Evolutionary conservation across 2,888 invertebrate genomes (phyloP), one percentile per base, ranked within the genome.

Genomic region (Dasysyrphus albostriatus): DNA sequence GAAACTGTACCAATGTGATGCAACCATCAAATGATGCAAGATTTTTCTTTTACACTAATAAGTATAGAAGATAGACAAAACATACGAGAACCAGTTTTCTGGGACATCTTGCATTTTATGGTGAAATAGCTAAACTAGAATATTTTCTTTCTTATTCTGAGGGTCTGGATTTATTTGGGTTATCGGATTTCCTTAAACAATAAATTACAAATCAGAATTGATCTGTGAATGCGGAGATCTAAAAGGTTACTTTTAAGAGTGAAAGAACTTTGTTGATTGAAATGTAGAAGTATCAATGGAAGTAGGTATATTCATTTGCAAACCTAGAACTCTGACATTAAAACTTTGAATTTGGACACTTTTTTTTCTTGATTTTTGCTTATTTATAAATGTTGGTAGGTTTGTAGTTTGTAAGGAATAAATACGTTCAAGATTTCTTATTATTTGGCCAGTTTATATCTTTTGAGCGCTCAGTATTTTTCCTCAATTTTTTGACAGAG

Each of bases 91-190:
- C 61, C 39, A 16, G 42, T 61, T 61, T 39, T 24, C 24, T 42
- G 14, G 24, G 8, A 61, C 24, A 39, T 14, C 8, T 61, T 61
- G 0, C 61, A n/a, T 24, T 39, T 8, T 9, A 61, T 61, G 19
- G 61, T 61, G 61, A 61, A 61, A 61, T 61, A 61, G 61, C 12
- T 42, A 16, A 59, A 59, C 16, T 12, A 7, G 37, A 59, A 5
- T 39, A n/a, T 39, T 37, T 37, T 59, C 2, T 29, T 10, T 16
- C 8, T 19, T 24, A 14, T 24, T 54, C 3, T 14, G 29, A 14
- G 29, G 5, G 29, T 54, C 3, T 39, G 12, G 10, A 12, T 39
- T 2, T 3, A 19, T 19, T 49, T 24, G 24, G 24, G 14, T 51
- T 24, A 49, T 49, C 49, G 5, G 24, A 2, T 24, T 24, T 24